phyloP scores from a whole-genome alignment of 2,888 invertebrate species.

The Fissipunctia ypsillon region DNA sequence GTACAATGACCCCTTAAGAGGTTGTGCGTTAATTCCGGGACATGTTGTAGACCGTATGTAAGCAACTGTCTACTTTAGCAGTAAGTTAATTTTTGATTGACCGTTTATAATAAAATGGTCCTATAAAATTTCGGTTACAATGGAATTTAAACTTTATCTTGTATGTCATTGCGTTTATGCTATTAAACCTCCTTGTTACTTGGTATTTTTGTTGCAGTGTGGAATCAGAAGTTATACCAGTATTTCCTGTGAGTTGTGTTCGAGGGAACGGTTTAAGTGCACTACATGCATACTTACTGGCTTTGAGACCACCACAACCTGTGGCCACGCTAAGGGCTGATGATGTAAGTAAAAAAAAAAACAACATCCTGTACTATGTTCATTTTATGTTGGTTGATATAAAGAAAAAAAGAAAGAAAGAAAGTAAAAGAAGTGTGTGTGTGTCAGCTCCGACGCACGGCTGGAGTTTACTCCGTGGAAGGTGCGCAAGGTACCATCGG shows the following conservation, averaged over 20 bases:
- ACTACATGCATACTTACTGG: slow-evolving; percentile 96
- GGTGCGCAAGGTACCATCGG: too few relatives aligned
- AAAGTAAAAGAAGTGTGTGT: too few relatives aligned
- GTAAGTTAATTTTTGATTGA: not conserved
- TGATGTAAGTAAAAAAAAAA: slow-evolving; percentile 72
- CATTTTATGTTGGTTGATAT: not conserved
- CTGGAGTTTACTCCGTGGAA: too few relatives aligned
- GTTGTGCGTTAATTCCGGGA: too few relatives aligned
- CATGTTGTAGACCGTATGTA: too few relatives aligned
- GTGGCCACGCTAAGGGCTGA: slow-evolving; percentile 64
- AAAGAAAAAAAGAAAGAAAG: too few relatives aligned
- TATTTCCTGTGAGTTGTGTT: slow-evolving; percentile 97
- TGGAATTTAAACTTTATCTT: not conserved
- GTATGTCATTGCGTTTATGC: too few relatives aligned
- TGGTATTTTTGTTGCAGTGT: slow-evolving; percentile 56
- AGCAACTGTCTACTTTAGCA: too few relatives aligned
- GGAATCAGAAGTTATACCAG: slow-evolving; percentile 88
- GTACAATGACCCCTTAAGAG: too few relatives aligned
- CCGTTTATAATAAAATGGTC: not conserved
- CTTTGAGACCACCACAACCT: slow-evolving; percentile 82
- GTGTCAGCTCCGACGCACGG: too few relatives aligned
- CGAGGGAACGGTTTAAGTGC: slow-evolving; percentile 95
- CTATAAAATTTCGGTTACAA: not conserved
- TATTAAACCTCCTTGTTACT: not conserved
- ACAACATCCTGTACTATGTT: too few relatives aligned